Conservation (phyloP, 2,113 vertebrate species). For the Leuciscus idus region DNA sequence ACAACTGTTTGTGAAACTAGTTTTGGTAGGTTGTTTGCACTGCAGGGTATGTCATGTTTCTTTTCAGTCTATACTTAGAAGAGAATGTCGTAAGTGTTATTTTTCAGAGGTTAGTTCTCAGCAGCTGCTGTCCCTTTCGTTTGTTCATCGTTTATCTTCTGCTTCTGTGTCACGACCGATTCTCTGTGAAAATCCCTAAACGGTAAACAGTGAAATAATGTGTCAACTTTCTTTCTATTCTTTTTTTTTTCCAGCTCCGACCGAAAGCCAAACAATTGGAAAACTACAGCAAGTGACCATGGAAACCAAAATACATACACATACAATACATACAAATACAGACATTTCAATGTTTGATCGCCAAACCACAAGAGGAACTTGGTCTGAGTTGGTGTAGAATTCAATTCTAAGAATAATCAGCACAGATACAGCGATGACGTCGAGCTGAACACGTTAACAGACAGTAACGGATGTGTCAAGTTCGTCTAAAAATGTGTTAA, state of each 20-base stretch:
- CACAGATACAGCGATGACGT: not conserved
- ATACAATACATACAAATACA: conserved; percentile 25
- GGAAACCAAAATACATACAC: conserved; percentile 49
- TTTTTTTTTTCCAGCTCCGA: not conserved
- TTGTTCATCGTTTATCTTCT: not conserved
- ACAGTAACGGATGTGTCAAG: not conserved
- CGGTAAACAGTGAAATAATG: conserved; percentile 1
- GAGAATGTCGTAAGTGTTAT: not conserved
- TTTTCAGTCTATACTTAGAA: not conserved
- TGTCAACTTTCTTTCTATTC: not conserved
- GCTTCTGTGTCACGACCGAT: not conserved
- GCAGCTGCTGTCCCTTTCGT: not conserved
- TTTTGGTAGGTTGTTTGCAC: not conserved
- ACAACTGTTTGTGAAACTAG: not conserved
- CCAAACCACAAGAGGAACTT: conserved; percentile 45
- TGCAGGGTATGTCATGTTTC: not conserved
- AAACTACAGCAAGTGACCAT: conserved; percentile 28
- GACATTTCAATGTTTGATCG: conserved; percentile 16
- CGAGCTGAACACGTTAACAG: not conserved
- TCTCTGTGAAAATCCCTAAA: conserved; percentile 5
- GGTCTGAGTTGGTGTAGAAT: conserved; percentile 3
- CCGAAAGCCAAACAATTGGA: conserved; percentile 17
- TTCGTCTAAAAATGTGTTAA: not conserved
- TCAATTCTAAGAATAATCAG: conserved; percentile 7
- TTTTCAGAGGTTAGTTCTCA: not conserved